Evolutionary conservation across 1,140 invertebrate genomes (phyloP), one percentile per base, ranked within the genome.

Genomic region (Lucilia sericata): DNA sequence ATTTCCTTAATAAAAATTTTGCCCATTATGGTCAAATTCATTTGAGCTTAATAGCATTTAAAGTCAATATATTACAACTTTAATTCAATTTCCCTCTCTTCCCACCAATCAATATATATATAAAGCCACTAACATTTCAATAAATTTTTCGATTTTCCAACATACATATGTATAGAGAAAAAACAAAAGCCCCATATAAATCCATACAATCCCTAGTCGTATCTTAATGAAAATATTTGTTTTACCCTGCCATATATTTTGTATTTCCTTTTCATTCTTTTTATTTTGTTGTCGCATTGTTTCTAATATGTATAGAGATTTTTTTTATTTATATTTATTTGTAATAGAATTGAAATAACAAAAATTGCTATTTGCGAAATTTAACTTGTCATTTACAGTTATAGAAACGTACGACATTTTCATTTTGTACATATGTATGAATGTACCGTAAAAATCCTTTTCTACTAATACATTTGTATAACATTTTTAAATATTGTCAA

Each of bases 361-460:
- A 12, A 70, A 70, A 21, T 70, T 70, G 55, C 55, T 60, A 70
- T 70, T 70, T 70, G 25, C 65, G 10, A 70, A 70, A 70, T 70
- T 70, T 70, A 70, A 70, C n/a, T 70, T 70, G 65, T 70, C 65
- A 70, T 70, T 70, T n/a, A 70, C 65, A 70, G 65, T 70, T 70
- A 70, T n/a, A 65, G 13, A 65, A n/a, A 65, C n/a, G n/a, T 14
- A 65, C 25, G 3, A 30, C 25, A 30, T 30, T 30, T 30, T 30
- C 25, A 30, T 30, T n/a, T 30, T 30, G 25, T 30, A 60, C 17
- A 60, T 60, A 60, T n/a, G 17, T 60, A 17, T 10, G 42, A 2
- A 42, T 42, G 42, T 3, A 42, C 0, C 42, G 42, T 42, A 42
- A n/a, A 60, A 60, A n/a, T n/a, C 65, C 19, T 21, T 30, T n/a